Evolutionary conservation across 2,888 invertebrate species (phyloP), one percentile per base, ranked within the genome.

Genomic region (Griposia aprilina): DNA sequence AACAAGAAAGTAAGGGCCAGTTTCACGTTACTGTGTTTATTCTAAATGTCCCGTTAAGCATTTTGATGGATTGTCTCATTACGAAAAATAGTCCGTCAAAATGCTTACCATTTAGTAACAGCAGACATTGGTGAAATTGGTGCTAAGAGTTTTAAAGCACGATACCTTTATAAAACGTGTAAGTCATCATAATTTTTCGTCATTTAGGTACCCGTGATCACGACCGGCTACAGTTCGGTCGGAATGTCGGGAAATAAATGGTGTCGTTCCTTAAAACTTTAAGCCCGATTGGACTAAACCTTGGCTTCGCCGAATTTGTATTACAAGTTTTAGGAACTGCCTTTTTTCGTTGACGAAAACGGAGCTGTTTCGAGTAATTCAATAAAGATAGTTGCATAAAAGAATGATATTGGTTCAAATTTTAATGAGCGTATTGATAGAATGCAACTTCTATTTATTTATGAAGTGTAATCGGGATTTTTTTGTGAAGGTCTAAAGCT

Each of bases 201-300:
- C 0, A 69, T 50, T 52, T n/a, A 65, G 52, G 17, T 50, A n/a
- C 11, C 30, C 23, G 55, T 48, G 36, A 63, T 74, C 76, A 30
- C 62, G n/a, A 36, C 11, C 6, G 15, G 15, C 50, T 67, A 62
- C 41, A 63, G 50, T 73, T 55, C 15, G 5, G 23, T 41, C 36
- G n/a, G 23, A 73, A 70, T 15, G 2, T 78, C 41, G 15, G 20
- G 30, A 45, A 50, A 78, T 45, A 65, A 59, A 78, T 52, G n/a
- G 10, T 10, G 20, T 6, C 30, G n/a, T 50, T 36, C 26, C 15
- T 66, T 57, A 63, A 62, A 68, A 23, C 30, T 45, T 2, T 36
- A 60, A 72, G 26, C 55, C 15, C 52, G 60, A 80, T 67, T 62
- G 80, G 36, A 68, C 41, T 50, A 36, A 78, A 52, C 20, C 30